These are phyloP conservation scores for Ochropleura leucogaster DNA, from an alignment of 2,888 invertebrate genomes.

Conservation along the genomic window DNA sequence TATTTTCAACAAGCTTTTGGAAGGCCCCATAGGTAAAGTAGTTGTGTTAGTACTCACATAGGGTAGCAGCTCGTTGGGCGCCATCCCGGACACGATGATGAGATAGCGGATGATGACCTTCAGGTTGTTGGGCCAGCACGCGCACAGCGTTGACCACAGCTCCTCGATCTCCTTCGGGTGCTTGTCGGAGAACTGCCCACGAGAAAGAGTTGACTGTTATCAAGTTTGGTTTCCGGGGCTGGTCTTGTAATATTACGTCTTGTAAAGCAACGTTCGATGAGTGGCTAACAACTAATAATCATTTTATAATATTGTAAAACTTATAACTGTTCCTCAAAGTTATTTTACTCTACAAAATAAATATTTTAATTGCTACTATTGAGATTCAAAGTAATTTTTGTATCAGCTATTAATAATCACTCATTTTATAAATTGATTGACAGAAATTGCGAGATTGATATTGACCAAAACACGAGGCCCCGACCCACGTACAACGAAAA, in stretches of 20 bases:
- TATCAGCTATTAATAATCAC: neutral
- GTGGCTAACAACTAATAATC: neutral
- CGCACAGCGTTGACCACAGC: slow-evolving; percentile 98
- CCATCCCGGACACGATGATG: slow-evolving; percentile 98
- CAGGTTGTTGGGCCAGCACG: slow-evolving; percentile 99
- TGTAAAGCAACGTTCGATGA: neutral
- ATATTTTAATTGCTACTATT: neutral
- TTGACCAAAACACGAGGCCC: neutral
- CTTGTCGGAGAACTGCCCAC: slow-evolving; percentile 96
- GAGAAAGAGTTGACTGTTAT: neutral
- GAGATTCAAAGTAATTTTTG: neutral
- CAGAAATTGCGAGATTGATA: neutral
- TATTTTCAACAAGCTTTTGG: neutral
- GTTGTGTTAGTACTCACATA: slow-evolving; percentile 92
- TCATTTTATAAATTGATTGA: neutral
- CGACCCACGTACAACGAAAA: neutral
- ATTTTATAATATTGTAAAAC: neutral
- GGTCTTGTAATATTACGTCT: neutral
- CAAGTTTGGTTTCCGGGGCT: neutral
- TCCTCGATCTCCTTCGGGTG: slow-evolving; percentile 99
- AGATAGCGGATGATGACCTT: slow-evolving; percentile 99
- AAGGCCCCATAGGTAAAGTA: neutral
- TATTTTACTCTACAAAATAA: neutral
- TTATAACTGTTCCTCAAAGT: neutral
- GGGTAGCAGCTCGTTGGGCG: slow-evolving; percentile 97